These are phyloP conservation scores for Catharus bicknelli DNA, from an alignment of 2,113 vertebrate species.

Conservation along the genomic window DNA sequence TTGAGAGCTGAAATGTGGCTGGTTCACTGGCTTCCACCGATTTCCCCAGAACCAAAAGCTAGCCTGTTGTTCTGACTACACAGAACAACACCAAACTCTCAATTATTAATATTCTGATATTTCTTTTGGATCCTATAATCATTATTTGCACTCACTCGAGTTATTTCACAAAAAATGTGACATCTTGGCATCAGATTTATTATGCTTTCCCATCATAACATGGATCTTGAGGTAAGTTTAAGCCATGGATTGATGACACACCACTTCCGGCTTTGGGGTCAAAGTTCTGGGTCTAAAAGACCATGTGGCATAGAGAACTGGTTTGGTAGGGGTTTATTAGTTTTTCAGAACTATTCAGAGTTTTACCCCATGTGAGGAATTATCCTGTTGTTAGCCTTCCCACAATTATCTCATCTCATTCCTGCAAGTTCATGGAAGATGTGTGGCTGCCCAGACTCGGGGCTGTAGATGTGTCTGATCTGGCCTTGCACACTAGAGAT, in stretches of 20 bases:
- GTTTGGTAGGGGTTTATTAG: neutral
- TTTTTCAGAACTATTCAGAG: neutral
- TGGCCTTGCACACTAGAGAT: neutral
- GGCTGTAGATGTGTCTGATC: neutral
- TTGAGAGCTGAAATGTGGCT: neutral
- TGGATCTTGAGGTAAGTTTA: neutral
- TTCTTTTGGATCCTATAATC: neutral
- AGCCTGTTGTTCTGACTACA: neutral
- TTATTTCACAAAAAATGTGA: neutral
- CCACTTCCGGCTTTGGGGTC: neutral
- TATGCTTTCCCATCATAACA: neutral
- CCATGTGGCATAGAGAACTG: fast-evolving
- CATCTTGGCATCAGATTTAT: neutral
- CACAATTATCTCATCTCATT: neutral
- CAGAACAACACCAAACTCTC: neutral
- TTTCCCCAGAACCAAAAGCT: neutral
- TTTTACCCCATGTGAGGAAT: neutral
- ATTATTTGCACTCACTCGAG: neutral
- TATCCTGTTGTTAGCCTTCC: neutral
- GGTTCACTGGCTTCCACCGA: neutral
- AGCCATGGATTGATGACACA: neutral
- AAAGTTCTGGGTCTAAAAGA: neutral
- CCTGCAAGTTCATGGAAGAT: neutral
- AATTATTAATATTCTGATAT: neutral
- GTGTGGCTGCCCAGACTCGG: neutral